Evolutionary conservation across 2,888 invertebrate species (phyloP), one percentile per base, ranked within the genome.

Genomic region (Neoitamus cyanurus): DNA sequence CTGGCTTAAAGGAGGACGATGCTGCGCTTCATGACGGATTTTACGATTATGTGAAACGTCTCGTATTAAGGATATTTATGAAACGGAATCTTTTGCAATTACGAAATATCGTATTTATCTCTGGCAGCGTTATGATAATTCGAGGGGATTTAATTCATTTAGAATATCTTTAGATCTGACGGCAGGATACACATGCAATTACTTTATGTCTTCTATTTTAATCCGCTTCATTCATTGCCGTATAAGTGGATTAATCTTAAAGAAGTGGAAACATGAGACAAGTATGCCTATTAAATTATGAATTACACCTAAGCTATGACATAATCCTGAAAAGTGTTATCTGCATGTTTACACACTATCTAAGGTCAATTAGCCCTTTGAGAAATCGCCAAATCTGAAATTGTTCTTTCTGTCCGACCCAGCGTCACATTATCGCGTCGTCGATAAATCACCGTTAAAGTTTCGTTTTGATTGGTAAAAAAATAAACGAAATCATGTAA

Each of bases 41-140:
- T 58, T 58, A 58, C 58, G 58, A 58, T 58, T 58, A 58, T 58
- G 58, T 58, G 58, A 58, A 58, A 58, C 15, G 58, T 58, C 58
- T 58, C 25, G 9, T 20, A 58, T 58, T 58, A 58, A 25, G 20
- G 58, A 58, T 58, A 58, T 58, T 58, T 58, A 58, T 58, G 58
- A 58, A 58, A 58, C 20, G 58, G 58, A 15, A 58, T 20, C 58
- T 58, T 58, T 58, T 58, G 58, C 25, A 58, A 58, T 58, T 58
- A 58, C 58, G 3, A 58, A 58, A 58, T 58, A 58, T 58, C 58
- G 58, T 58, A 58, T 58, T 58, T 58, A 58, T 20, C 25, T 58
- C 58, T 58, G 58, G 20, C 58, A 58, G 25, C 25, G 58, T 58
- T 58, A 58, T 58, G 25, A 58, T 58, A 6, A 20, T 58, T 58